These are phyloP conservation scores for Ridgeia piscesae DNA, from an alignment of 1,140 invertebrate genomes.

Conservation along the genomic window DNA sequence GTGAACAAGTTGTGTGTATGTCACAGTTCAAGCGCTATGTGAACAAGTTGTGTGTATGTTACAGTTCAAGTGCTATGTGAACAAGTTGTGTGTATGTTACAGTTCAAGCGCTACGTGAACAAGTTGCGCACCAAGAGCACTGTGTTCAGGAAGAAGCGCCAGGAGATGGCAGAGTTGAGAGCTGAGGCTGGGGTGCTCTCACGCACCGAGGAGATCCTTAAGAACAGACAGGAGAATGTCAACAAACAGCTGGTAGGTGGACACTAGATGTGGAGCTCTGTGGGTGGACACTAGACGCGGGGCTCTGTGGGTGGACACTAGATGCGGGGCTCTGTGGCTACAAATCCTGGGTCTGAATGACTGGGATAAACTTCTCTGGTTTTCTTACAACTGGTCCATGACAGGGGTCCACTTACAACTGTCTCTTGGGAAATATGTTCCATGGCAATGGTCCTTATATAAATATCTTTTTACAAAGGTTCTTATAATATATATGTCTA, in stretches of 20 bases:
- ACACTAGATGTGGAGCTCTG: background rate
- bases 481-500: no score
- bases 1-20: no score
- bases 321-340: background rate
- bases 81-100: conserved; percentile 22
- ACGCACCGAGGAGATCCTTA: conserved; percentile 67
- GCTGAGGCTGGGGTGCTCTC: conserved; percentile 70
- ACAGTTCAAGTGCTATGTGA: no score
- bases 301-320: background rate
- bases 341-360: no score
- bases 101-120: conserved; percentile 79
- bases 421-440: no score
- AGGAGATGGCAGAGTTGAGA: conserved; percentile 71
- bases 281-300: background rate
- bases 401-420: no score
- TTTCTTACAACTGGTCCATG: no score
- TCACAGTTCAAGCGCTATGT: no score
- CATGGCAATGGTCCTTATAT: no score
- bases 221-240: conserved; percentile 57
- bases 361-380: no score
- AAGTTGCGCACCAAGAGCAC: conserved; percentile 76
- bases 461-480: no score
- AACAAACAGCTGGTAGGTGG: conserved; percentile 58
- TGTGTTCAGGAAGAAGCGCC: conserved; percentile 76
- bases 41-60: no score